These are phyloP conservation scores for Mythimna albipuncta DNA, from an alignment of 2,888 invertebrate species.

Conservation along the genomic window DNA sequence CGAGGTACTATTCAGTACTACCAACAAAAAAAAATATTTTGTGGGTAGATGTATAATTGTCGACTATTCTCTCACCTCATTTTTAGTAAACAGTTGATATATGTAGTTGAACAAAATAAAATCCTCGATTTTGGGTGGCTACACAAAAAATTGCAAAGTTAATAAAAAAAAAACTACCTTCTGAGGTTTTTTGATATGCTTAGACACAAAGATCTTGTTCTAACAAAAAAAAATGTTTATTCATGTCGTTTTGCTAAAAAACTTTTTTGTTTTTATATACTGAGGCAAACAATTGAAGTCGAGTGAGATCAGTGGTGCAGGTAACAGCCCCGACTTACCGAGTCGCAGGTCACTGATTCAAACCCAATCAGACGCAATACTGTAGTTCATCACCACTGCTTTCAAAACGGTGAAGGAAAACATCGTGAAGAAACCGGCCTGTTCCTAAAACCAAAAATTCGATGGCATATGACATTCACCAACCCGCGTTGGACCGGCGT, in stretches of 20 bases:
- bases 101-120: constrained; percentile 14
- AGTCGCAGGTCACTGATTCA: too few relatives aligned
- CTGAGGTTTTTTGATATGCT: not conserved
- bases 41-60: constrained; percentile 1
- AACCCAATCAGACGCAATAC: too few relatives aligned
- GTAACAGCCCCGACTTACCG: too few relatives aligned
- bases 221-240: not conserved
- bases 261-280: not conserved
- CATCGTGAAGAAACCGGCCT: too few relatives aligned
- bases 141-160: constrained; percentile 21
- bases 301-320: too few relatives aligned
- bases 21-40: not conserved
- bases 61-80: constrained; percentile 50
- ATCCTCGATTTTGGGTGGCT: constrained; percentile 1
- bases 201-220: not conserved
- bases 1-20: not conserved
- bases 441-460: too few relatives aligned
- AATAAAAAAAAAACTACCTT: not conserved
- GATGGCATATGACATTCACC: too few relatives aligned
- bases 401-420: too few relatives aligned
- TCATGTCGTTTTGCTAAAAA: too few relatives aligned
- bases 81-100: constrained; percentile 20
- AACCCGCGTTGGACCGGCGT: too few relatives aligned
- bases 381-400: too few relatives aligned
- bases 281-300: not conserved